These are phyloP conservation scores for Corticium candelabrum DNA, from an alignment of 37 sponge, comb jelly and placozoan genomes.

Conservation along the genomic window DNA sequence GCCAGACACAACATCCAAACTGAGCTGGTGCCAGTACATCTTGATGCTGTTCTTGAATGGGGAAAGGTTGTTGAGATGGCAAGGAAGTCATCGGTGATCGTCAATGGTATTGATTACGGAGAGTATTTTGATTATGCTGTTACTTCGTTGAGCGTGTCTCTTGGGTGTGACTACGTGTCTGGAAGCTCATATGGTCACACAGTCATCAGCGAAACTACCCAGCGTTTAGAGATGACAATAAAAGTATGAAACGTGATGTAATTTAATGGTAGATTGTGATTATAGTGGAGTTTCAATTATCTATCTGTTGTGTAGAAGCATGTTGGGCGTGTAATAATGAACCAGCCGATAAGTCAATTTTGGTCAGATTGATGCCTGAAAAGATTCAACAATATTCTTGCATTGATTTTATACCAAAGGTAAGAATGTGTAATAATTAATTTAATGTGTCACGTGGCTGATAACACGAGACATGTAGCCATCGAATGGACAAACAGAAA, in stretches of 20 bases:
- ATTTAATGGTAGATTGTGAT: no score
- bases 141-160: constrained; percentile 28
- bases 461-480: no score
- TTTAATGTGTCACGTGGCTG: no score
- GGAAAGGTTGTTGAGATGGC: constrained; percentile 26
- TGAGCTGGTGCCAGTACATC: constrained; percentile 9
- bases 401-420: constrained; percentile 39
- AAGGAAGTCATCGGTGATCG: constrained; percentile 24
- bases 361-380: constrained; percentile 24
- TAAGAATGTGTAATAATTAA: no score
- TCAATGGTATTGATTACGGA: constrained; percentile 55
- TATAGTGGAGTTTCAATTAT: no score
- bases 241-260: no score
- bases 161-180: constrained; percentile 32
- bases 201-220: constrained; percentile 37
- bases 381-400: constrained; percentile 5
- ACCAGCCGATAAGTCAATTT: constrained; percentile 15
- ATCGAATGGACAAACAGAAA: no score
- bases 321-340: constrained; percentile 64
- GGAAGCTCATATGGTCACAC: constrained; percentile 61
- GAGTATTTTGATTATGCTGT: constrained; percentile 59
- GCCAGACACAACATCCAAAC: constrained; percentile 44
- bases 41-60: constrained; percentile 39
- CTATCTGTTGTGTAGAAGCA: no score
- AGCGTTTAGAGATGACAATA: constrained; percentile 15